Evolutionary conservation across 2,113 vertebrate genomes (phyloP).

Genomic region (Corvus cornix): DNA sequence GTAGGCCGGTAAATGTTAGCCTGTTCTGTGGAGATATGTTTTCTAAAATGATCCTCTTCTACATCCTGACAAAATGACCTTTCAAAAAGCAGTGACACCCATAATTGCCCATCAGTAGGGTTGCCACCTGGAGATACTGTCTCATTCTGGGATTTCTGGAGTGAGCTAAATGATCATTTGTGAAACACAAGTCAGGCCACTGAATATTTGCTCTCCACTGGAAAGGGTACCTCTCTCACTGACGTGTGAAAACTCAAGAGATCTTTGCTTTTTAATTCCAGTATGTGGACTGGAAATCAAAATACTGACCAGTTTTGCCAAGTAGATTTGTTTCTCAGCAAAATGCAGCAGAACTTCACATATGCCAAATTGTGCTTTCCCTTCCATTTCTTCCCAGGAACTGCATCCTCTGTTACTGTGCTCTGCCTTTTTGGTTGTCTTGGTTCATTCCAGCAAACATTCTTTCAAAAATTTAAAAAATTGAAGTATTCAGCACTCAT

Average conservation of each 20-base stretch:
- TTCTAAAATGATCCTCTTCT: not conserved
- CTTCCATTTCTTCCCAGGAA: not conserved
- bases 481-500: not conserved
- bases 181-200: not conserved
- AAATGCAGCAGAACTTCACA: not conserved
- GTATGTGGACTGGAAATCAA: not conserved
- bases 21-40: not conserved
- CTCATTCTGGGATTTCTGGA: not conserved
- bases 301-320: not conserved
- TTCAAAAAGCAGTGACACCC: not conserved
- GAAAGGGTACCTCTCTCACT: not conserved
- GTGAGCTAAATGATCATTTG: not conserved
- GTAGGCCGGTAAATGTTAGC: not conserved
- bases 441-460: not conserved
- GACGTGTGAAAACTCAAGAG: not conserved
- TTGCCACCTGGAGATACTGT: not conserved
- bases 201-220: not conserved
- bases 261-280: not conserved
- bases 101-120: not conserved
- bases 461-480: not conserved
- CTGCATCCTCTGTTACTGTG: not conserved
- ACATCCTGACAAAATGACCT: not conserved
- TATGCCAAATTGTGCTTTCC: not conserved
- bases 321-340: not conserved
- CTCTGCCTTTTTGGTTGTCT: not conserved